Percentiles rank a stretch among this genome's conserved stretches.
Conservation (phyloP, 2,888 invertebrate species). For the Salpingus planirostris region DNA sequence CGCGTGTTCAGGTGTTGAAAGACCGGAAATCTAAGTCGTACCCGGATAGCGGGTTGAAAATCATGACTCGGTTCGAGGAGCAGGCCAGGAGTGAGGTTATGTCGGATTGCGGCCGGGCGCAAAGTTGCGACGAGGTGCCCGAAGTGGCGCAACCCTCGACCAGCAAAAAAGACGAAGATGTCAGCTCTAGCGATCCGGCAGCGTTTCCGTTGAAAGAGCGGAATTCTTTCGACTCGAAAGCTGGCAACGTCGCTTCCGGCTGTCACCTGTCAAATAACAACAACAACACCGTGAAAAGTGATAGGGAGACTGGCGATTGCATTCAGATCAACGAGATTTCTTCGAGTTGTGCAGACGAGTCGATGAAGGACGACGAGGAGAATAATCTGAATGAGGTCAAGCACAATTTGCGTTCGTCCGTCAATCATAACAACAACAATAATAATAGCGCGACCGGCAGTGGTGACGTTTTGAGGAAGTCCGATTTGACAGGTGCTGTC, state of each 20-base stretch:
- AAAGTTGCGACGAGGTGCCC: background rate
- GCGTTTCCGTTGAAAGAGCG: conserved; percentile 28
- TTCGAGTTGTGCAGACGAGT: conserved; percentile 54
- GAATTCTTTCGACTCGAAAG: too few species aligned
- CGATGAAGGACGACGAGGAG: conserved; percentile 31
- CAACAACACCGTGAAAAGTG: too few species aligned
- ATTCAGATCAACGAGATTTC: conserved; percentile 63
- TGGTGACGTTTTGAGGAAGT: too few species aligned
- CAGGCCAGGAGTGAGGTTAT: background rate
- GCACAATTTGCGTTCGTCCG: conserved; percentile 16
- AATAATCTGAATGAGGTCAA: conserved; percentile 7
- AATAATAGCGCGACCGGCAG: too few species aligned
- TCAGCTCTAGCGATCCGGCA: conserved; percentile 3
- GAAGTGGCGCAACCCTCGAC: background rate
- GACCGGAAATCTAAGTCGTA: conserved; percentile 30
- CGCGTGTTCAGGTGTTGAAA: conserved; percentile 54
- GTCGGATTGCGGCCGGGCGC: too few species aligned
- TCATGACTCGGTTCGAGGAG: conserved; percentile 32
- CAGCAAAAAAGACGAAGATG: conserved; percentile 3
- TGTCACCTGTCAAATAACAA: too few species aligned
- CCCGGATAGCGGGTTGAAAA: conserved; percentile 32
- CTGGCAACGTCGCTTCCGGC: too few species aligned
- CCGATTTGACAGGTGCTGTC: too few species aligned
- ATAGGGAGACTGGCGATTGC: conserved; percentile 37
- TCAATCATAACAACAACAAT: too few species aligned